Evolutionary conservation across 1,140 invertebrate genomes (phyloP).

Genomic region (Goniozus legneri): DNA sequence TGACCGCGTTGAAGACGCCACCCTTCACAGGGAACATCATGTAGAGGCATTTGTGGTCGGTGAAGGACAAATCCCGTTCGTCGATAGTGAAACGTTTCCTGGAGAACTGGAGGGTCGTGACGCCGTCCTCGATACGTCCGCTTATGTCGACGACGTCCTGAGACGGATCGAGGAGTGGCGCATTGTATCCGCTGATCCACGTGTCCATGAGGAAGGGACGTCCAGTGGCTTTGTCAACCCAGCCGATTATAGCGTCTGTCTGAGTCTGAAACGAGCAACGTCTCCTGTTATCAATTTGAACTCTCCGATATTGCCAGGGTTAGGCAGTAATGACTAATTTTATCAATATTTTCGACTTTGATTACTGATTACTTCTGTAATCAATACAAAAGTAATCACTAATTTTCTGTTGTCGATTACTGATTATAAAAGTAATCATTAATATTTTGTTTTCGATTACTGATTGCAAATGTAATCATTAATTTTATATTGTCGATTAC

Average conservation of each 20-base stretch:
- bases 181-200: constrained; percentile 75
- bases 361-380: too few species aligned
- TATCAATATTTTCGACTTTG: too few species aligned
- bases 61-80: constrained; percentile 75
- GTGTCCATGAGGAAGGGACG: constrained; percentile 84
- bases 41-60: constrained; percentile 78
- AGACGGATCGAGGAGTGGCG: constrained; percentile 70
- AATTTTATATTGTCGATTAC: too few species aligned
- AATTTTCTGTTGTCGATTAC: too few species aligned
- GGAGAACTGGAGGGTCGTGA: constrained; percentile 76
- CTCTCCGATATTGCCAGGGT: too few species aligned
- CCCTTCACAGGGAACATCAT: constrained; percentile 86
- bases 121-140: constrained; percentile 71
- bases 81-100: constrained; percentile 77
- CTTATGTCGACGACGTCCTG: constrained; percentile 74
- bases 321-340: too few species aligned
- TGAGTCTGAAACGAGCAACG: constrained; percentile 62
- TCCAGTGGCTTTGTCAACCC: constrained; percentile 73
- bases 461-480: too few species aligned
- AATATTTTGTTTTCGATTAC: too few species aligned
- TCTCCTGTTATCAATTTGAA: too few species aligned
- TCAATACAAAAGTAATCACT: too few species aligned
- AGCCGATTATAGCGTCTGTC: constrained; percentile 82
- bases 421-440: too few species aligned
- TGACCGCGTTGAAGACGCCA: constrained; percentile 76